A percentile compares a stretch with the other conserved stretches of the same genome.
These are phyloP conservation scores for Periphyllus acericola DNA, from an alignment of 2,888 invertebrate species.

Conservation along the genomic window DNA sequence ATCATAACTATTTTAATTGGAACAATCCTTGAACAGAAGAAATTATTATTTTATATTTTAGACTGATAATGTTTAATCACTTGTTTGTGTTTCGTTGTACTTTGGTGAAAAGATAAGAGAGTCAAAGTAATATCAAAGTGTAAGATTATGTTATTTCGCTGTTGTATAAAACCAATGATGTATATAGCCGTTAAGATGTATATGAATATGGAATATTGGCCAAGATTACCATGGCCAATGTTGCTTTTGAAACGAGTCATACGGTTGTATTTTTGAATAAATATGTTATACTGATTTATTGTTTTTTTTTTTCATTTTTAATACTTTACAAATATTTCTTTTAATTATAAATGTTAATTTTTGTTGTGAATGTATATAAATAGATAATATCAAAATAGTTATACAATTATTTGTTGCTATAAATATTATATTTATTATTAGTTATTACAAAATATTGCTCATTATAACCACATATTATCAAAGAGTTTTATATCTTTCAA, in stretches of 20 bases:
- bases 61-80: not conserved
- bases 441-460: not conserved
- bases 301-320: slow-evolving; percentile 2
- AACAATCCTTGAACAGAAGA: not conserved
- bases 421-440: not conserved
- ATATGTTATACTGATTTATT: slow-evolving; percentile 28
- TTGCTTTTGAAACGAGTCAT: not conserved
- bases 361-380: not conserved
- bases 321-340: slow-evolving; percentile 1
- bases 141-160: not conserved
- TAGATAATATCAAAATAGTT: not conserved
- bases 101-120: not conserved
- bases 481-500: not conserved
- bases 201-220: slow-evolving; percentile 17
- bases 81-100: not conserved
- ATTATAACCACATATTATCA: not conserved
- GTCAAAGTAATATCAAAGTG: slow-evolving; percentile 1
- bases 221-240: not conserved
- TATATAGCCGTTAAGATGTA: not conserved
- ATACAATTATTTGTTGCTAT: not conserved
- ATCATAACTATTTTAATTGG: not conserved
- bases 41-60: not conserved
- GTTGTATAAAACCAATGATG: slow-evolving; percentile 2
- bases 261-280: slow-evolving; percentile 43
- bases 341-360: not conserved